Conservation (phyloP, 30 jellyfish, hydroid and myxozoan species). For the Aurelia aurita complex sp. Pacific region DNA sequence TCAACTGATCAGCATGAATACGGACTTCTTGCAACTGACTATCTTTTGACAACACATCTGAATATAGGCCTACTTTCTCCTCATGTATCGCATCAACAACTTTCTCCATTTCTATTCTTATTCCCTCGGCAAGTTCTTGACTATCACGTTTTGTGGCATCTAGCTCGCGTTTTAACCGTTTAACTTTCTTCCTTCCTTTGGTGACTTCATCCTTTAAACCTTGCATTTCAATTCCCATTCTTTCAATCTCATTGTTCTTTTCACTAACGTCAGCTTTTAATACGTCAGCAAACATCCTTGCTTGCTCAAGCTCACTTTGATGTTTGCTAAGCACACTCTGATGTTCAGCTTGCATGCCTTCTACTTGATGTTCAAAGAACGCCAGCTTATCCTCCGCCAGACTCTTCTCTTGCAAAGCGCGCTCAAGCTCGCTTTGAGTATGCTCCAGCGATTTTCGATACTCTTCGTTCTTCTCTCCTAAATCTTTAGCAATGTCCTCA, state of each 20-base stretch:
- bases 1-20: conserved; percentile 46
- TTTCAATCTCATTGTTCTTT: not conserved
- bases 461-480: conserved; percentile 14
- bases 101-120: conserved; percentile 51
- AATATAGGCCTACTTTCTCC: conserved; percentile 35
- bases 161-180: conserved; percentile 19
- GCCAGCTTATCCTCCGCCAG: conserved; percentile 46
- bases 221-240: conserved; percentile 6
- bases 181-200: conserved; percentile 11
- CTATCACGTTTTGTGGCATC: conserved; percentile 33
- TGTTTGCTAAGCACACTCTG: conserved; percentile 6
- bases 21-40: conserved; percentile 59
- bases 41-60: conserved; percentile 50
- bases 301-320: conserved; percentile 31
- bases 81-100: conserved; percentile 44
- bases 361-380: conserved; percentile 61
- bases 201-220: conserved; percentile 2
- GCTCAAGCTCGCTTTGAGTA: conserved; percentile 21
- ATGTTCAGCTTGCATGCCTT: conserved; percentile 26
- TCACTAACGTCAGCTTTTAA: conserved; percentile 6
- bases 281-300: conserved; percentile 2
- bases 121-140: conserved; percentile 24
- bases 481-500: conserved; percentile 11
- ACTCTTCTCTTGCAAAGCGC: conserved; percentile 22
- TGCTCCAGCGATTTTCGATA: not conserved